Base-by-base conservation (phyloP, 2,888 invertebrate species). In the Girardia tigrina region DNA sequence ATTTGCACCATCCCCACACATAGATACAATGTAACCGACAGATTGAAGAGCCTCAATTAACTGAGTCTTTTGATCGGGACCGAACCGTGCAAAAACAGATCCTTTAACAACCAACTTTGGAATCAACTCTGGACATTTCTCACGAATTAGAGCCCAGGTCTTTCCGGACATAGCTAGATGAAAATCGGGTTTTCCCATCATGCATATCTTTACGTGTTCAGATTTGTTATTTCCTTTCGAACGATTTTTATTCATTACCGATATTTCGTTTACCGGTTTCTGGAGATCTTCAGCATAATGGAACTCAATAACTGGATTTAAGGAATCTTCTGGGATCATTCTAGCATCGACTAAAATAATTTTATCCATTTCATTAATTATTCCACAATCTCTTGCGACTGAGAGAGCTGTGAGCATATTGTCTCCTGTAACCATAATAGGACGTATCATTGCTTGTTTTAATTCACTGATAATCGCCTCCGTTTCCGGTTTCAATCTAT, bases 1-100 rank as follows among this genome's bases (percentile, higher is more conserved):
- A 84, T 95, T 95, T 0, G 95, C 94, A 0, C 95, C 95, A 85
- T 95, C 95, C 0, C 95, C 95, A 80, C 94, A 95, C 93, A 93
- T 94, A 0, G 90, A 91, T 88, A 92, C 84, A 73, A 83, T 82
- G 78, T 85, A 85, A 26, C 83, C 77, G 8, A 77, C 77, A 6
- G 71, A 27, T 82, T 94, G 94, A 74, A 94, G 86, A 81, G 91
- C 90, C 78, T 91, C 88, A 0, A 95, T 88, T 0, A 94, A 87
- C 79, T 94, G 91, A 79, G 93, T 93, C 80, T 95, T 95, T 85
- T 94, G 94, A 79, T 94, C 94, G 0, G 94, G 92, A 1, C 91
- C 89, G 93, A 94, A 94, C 72, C 94, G 87, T 0, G 94, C 94
- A 86, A 93, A 94, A 78, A 94, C 90, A 0, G 90, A 90, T 12